Evolutionary conservation across 2,888 invertebrate species (phyloP).

Genomic region (Meteorus colon): DNA sequence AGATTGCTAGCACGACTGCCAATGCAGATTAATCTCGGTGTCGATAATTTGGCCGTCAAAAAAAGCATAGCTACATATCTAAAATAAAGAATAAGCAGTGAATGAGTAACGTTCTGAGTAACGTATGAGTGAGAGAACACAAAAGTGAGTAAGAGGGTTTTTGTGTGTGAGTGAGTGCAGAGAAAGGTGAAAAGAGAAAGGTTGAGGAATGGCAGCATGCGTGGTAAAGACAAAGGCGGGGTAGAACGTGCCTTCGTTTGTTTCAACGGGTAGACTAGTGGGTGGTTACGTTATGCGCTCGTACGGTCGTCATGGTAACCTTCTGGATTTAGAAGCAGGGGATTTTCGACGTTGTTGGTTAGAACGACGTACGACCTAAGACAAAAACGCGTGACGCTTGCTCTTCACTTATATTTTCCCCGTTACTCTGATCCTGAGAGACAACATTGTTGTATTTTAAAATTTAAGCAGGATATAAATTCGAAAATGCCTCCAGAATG

Average conservation of each 20-base stretch:
- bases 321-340: conserved; percentile 70
- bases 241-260: conserved; percentile 72
- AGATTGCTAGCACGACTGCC: not conserved
- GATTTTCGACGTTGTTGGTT: conserved; percentile 71
- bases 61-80: not conserved
- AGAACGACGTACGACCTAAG: conserved; percentile 60
- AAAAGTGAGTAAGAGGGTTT: not conserved
- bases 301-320: conserved; percentile 71
- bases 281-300: conserved; percentile 72
- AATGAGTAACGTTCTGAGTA: not conserved
- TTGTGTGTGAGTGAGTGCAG: conserved; percentile 51
- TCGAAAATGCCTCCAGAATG: not conserved
- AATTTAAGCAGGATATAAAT: not conserved
- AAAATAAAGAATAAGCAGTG: not conserved
- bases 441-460: not conserved
- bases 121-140: conserved; percentile 10
- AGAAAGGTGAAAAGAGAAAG: conserved; percentile 43
- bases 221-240: conserved; percentile 46
- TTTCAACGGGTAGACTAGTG: conserved; percentile 70
- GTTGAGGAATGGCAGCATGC: conserved; percentile 45
- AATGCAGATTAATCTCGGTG: conserved; percentile 26
- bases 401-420: conserved; percentile 8
- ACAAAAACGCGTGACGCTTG: conserved; percentile 53
- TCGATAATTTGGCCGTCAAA: conserved; percentile 45
- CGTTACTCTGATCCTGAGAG: not conserved